Evolutionary conservation across 2,113 vertebrate genomes (phyloP), one percentile per base, ranked within the genome.

Genomic region (Notothenia coriiceps): DNA sequence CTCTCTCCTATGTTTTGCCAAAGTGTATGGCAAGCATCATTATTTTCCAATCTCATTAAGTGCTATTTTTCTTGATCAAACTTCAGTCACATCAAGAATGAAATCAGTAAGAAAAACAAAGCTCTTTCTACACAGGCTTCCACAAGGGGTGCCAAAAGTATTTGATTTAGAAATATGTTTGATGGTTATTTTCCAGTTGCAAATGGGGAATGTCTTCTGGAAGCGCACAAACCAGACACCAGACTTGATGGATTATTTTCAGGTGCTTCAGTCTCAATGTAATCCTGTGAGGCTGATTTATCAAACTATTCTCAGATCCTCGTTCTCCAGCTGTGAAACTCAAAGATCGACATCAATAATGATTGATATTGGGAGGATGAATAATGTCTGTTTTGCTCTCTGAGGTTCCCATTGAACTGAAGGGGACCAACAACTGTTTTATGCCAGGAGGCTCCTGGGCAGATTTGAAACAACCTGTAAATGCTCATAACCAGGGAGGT

Each of bases 1-100:
- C 70, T 86, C 59, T 89, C 77, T 83, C 62, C 85, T 17, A 77
- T 77, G 73, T 77, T 77, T 62, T 77, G 88, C 79, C 91, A 92
- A 77, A 69, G 68, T 67, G 35, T 70, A 70, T 22, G 46, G 70
- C 61, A 61, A 64, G 44, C 9, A 6, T 44, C 14, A 40, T 44
- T 10, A 33, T 68, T 74, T 65, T 75, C 67, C 40, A 79, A 40
- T 68, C 25, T 44, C 71, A 69, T 71, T 73, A 22, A 20, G 15
- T 51, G 22, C 43, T 63, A 2, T 22, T 49, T 54, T 74, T 67
- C 77, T 78, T 73, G 6, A 72, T 80, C 35, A 72, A 60, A 11
- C 50, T 66, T 75, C 56, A 70, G 40, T 55, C 11, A 40, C 29
- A 67, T 69, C 11, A 70, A 62, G 72, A 14, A 70, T 50, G 0